Evolutionary conservation across 2,797 vertebrate species (phyloP), one percentile per base, ranked within the genome.

Genomic region (Pipistrellus pygmaeus): DNA sequence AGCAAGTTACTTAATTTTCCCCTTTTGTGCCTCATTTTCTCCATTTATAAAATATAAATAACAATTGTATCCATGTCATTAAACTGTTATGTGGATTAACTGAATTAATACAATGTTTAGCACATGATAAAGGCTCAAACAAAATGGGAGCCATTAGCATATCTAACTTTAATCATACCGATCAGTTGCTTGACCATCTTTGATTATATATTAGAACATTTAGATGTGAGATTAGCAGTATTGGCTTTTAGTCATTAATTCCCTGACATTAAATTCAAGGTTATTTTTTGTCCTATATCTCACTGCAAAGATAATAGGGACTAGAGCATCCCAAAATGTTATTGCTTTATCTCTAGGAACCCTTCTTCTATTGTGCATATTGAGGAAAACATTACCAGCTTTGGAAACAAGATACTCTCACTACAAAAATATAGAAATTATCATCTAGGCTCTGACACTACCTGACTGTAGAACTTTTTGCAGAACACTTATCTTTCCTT

Each of bases 181-280:
- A 81, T 88, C 1, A 90, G 30, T 91, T 75, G 55, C 41, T 64
- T 83, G 80, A 66, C 18, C 46, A 41, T 53, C 27, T 88, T n/a
- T 66, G 81, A 73, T 78, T 81, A 89, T 32, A 35, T 71, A 27
- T 80, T 73, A 66, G 38, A 51, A 88, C n/a, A 15, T 38, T 73
- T 66, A n/a, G 4, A 1, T 27, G 4, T 78, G n/a, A 44, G 14
- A 88, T 62, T 69, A 41, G 23, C 14, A 84, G 18, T 35, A 53
- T 10, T 35, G 38, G 41, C 4, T 81, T 77, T 82, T 82, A 72
- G 82, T 83, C 23, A 89, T 60, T 72, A 91, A 81, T 82, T 81
- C 32, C 20, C 21, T 75, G 53, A 85, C 32, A 88, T 75, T 92
- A 73, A 77, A 73, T 30, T 21, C 27, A 83, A 41, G 73, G 11